phyloP scores from a whole-genome alignment of 2,888 invertebrate genomes.

The Harpalus rubripes region DNA sequence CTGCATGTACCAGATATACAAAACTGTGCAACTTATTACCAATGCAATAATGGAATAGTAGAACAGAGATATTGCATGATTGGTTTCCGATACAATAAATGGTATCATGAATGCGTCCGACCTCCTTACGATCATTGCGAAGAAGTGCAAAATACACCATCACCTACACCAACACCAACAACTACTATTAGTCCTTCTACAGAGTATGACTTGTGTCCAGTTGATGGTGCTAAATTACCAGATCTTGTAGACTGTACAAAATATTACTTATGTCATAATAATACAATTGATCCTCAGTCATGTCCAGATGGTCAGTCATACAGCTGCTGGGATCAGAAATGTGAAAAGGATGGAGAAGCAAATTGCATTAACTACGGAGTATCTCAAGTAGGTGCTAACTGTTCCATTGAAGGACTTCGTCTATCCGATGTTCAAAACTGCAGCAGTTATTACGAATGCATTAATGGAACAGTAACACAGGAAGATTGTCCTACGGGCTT shows the following conservation, averaged over 20 bases:
- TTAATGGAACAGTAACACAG: constrained; percentile 5
- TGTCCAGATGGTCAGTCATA: constrained; percentile 42
- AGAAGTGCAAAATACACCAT: neutral
- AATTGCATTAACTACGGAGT: constrained; percentile 8
- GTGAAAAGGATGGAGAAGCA: neutral
- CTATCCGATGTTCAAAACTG: constrained; percentile 40
- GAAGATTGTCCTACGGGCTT: neutral
- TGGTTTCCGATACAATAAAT: constrained; percentile 47
- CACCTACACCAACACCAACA: constrained; percentile 9
- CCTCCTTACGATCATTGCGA: constrained; percentile 22
- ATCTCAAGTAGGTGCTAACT: constrained; percentile 17
- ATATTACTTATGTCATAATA: constrained; percentile 25
- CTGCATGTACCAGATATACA: constrained; percentile 18
- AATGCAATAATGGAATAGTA: constrained; percentile 47
- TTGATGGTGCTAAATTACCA: constrained; percentile 25
- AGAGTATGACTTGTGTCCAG: constrained; percentile 17
- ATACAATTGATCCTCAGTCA: neutral
- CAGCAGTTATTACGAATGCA: constrained; percentile 49
- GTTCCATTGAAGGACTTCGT: constrained; percentile 13
- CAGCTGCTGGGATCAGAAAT: constrained; percentile 45
- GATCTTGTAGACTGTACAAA: constrained; percentile 17
- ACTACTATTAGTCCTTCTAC: neutral
- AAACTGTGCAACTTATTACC: constrained; percentile 51
- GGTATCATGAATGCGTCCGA: constrained; percentile 50
- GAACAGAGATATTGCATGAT: constrained; percentile 14